Base-by-base conservation (phyloP, 2,113 vertebrate genomes). In the Tiliqua scincoides region DNA sequence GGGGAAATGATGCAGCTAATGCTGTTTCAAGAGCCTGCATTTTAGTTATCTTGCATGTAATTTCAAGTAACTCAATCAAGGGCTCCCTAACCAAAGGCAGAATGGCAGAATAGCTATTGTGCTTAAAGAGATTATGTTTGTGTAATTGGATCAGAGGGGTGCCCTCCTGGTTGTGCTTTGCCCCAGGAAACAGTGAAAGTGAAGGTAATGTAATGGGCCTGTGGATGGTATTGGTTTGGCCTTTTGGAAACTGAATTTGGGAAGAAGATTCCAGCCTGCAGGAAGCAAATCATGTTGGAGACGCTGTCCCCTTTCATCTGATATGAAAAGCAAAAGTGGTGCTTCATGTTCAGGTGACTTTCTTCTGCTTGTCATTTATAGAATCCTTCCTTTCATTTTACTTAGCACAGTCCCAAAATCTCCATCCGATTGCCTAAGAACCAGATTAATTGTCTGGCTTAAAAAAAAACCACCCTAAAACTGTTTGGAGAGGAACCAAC, bases 211-310 rank as follows among this genome's bases (percentile, higher is more conserved):
- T 84, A 73, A 88, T 92, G 30, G 62, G 76, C 91, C 63, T 94
- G 89, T 92, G 74, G 87, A 88, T 89, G 82, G 18, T 67, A 84
- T 84, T 4, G 0, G 14, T 82, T 93, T 93, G 91, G 43, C 80
- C 82, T 92, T 93, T 91, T 89, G 83, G 63, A 94, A 91, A 88
- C n/a, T 68, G 71, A 92, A 0, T 93, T 89, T 87, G 23, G 79
- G 61, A 40, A 73, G 88, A 91, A 86, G 81, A 17, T 61, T 83
- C 0, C 3, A 11, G 25, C 57, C 80, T 48, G 7, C n/a, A 88
- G 85, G 88, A 90, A 93, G 65, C 59, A 92, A 95, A 94, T 95
- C 91, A 73, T 91, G 92, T 95, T 95, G 74, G 52, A 84, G 91
- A 0, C 52, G 57, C 71, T 90, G 89, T 48, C 43, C 43, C 43